Conservation (phyloP, 2,797 vertebrate genomes). For the Falco biarmicus region DNA sequence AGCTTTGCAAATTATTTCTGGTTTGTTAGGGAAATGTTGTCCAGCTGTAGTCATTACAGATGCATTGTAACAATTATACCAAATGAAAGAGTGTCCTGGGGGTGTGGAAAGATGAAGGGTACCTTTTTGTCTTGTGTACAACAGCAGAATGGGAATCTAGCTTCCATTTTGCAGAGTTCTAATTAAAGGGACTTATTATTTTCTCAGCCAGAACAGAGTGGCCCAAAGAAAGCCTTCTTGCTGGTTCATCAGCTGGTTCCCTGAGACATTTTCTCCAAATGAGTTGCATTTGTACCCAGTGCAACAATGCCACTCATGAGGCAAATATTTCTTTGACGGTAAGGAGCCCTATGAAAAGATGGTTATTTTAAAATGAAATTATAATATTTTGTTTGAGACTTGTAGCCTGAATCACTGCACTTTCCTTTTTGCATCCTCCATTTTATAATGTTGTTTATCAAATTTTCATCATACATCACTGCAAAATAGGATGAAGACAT, state of each 20-base stretch:
- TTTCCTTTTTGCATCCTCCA: neutral
- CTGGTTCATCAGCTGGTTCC: neutral
- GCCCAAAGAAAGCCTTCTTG: neutral
- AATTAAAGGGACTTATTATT: neutral
- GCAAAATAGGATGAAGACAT: neutral
- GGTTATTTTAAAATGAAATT: neutral
- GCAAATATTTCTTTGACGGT: neutral
- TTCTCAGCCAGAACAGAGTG: neutral
- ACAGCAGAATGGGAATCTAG: neutral
- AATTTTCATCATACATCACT: neutral
- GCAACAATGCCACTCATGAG: neutral
- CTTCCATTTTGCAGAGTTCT: neutral
- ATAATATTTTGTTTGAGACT: neutral
- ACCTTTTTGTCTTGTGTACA: neutral
- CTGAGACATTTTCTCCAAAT: neutral
- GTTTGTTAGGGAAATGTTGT: slow-evolving; percentile 18
- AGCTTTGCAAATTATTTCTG: slow-evolving; percentile 35
- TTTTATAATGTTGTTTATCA: neutral
- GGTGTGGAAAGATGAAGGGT: neutral
- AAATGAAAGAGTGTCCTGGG: neutral
- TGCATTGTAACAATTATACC: neutral
- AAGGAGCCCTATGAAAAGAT: neutral
- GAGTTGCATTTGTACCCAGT: neutral
- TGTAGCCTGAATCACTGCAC: neutral
- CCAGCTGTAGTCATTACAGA: neutral